Percentiles rank a stretch among this genome's conserved stretches.
Conservation (phyloP, 1,140 invertebrate genomes). For the Drosophila ananassae region DNA sequence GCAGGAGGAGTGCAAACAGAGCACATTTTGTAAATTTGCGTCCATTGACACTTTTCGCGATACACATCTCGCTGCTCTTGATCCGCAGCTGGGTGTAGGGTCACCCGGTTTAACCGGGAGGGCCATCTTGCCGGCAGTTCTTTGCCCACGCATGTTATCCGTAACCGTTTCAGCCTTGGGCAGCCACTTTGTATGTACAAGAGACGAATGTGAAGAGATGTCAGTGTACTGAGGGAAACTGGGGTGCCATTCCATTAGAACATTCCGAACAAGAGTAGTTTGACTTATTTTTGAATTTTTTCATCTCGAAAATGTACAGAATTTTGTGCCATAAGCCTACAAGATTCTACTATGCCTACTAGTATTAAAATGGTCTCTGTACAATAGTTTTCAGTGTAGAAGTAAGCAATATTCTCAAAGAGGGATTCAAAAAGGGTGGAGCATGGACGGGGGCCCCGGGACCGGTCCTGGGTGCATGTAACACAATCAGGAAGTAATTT, state of each 20-base stretch:
- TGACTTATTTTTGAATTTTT: too few species aligned
- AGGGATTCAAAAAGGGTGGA: conserved; percentile 9
- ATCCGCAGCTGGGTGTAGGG: conserved; percentile 7
- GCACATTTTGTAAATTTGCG: conserved; percentile 48
- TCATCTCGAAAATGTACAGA: too few species aligned
- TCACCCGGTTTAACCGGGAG: conserved; percentile 27
- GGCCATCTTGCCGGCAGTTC: conserved; percentile 19
- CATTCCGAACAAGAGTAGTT: too few species aligned
- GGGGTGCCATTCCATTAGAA: too few species aligned
- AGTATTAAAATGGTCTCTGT: too few species aligned
- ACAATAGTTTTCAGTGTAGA: conserved; percentile 4
- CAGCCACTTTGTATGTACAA: conserved; percentile 55
- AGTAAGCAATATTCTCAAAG: conserved; percentile 53
- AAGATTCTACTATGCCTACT: too few species aligned
- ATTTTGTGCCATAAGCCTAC: too few species aligned
- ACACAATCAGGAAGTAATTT: conserved; percentile 74
- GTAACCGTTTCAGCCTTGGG: conserved; percentile 46
- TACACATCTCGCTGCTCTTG: conserved; percentile 32
- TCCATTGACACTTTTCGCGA: conserved; percentile 41
- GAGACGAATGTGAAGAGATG: conserved; percentile 41
- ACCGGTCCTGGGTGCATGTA: conserved; percentile 67
- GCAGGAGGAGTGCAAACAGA: conserved; percentile 15
- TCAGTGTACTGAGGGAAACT: conserved; percentile 22
- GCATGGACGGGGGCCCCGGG: conserved; percentile 1
- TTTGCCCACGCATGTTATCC: conserved; percentile 19